Evolutionary conservation across 2,113 vertebrate genomes (phyloP), one percentile per base, ranked within the genome.

Genomic region (Malaclemys terrapin): DNA sequence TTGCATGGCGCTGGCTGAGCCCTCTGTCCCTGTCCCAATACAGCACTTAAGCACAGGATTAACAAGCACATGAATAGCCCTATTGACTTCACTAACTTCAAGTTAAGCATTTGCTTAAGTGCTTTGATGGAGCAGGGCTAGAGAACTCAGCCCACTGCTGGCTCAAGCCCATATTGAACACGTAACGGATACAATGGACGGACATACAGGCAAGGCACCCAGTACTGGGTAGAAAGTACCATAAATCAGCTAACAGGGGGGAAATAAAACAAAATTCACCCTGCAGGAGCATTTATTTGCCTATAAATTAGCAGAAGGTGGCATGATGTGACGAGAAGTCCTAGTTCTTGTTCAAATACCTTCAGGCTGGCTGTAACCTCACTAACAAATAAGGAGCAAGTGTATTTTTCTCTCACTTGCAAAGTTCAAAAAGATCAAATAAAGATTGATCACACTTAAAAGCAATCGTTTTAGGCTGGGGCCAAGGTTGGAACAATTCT

Each of bases 221-320:
- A 50, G 5, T 14, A n/a, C 7, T 84, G 76, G 57, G 69, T 3
- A 96, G 47, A 25, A 80, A 93, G 24, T 38, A 1, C 45, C 22
- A 56, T 65, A 88, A 82, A 45, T 1, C 83, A 80, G 24, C 47
- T 24, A 29, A 4, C 65, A 84, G 50, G 42, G 47, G 27, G 1
- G 6, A 79, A 14, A 47, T 5, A 29, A 3, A n/a, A 42, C 65
- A 53, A 42, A 29, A 72, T 35, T 11, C 25, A 1, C 13, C 1
- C 0, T 5, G 2, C 2, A 22, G 17, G 35, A 11, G 1, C 1
- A 0, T 0, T 84, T 88, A 52, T 9, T 2, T 1, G 76, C 11
- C 45, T 11, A 38, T 25, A 9, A 62, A n/a, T 31, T n/a, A 24
- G 1, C 47, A 80, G 62, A 10, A 3, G 1, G 56, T 24, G 47